These are phyloP conservation scores for Myathropa florea DNA, from an alignment of 2,888 invertebrate species.

Conservation along the genomic window DNA sequence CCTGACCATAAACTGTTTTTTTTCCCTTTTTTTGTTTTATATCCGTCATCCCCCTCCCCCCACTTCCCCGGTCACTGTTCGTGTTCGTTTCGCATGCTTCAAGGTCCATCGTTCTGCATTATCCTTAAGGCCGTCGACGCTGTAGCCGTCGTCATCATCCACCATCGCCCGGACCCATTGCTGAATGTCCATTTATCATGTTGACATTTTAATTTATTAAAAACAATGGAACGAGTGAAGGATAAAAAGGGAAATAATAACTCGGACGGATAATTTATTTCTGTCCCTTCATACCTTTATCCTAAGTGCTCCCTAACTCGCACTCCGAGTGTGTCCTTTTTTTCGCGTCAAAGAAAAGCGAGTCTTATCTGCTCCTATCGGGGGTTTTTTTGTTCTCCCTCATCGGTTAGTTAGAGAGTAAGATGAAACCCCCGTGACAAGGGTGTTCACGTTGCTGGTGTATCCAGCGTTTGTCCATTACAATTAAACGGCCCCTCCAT, in stretches of 20 bases:
- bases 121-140: slow-evolving; percentile 46
- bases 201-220: slow-evolving; percentile 80
- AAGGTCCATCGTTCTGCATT: slow-evolving; percentile 62
- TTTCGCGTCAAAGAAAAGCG: not conserved
- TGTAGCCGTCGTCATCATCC: not conserved
- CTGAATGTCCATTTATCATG: slow-evolving; percentile 78
- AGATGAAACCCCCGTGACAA: not conserved
- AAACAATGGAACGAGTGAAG: slow-evolving; percentile 71
- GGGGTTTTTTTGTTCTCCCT: not conserved
- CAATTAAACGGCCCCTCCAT: slow-evolving; percentile 45
- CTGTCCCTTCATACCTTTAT: slow-evolving; percentile 7
- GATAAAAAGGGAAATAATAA: slow-evolving; percentile 52
- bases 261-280: slow-evolving; percentile 59
- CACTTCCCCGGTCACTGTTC: not conserved
- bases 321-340: slow-evolving; percentile 16
- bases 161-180: slow-evolving; percentile 15
- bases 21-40: not conserved
- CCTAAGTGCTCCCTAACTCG: not conserved
- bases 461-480: slow-evolving; percentile 25
- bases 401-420: too few relatives aligned
- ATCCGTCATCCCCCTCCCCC: too few relatives aligned
- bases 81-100: slow-evolving; percentile 37
- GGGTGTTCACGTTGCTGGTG: not conserved
- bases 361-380: not conserved
- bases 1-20: slow-evolving; percentile 55